Conservation (phyloP, 2,888 invertebrate genomes). For the Orchesella flavescens region DNA sequence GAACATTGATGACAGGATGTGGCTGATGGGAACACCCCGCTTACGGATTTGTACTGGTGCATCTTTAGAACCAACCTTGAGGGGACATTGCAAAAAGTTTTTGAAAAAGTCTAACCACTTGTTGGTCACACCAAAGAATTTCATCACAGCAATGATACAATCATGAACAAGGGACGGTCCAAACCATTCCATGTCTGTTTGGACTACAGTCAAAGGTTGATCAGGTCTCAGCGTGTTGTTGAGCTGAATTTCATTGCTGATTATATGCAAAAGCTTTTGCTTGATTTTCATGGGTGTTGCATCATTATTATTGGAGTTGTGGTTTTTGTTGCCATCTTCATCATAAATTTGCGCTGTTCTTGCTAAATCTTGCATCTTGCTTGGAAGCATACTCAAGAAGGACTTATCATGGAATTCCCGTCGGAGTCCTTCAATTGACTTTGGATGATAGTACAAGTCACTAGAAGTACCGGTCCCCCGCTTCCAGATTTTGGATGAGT, state of each 20-base stretch:
- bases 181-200: constrained; percentile 67
- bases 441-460: constrained; percentile 13
- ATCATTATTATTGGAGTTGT: not conserved
- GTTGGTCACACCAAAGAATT: constrained; percentile 53
- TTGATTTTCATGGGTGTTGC: constrained; percentile 54
- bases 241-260: constrained; percentile 63
- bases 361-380: constrained; percentile 35
- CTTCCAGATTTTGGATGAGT: constrained; percentile 63
- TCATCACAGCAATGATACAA: constrained; percentile 38
- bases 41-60: constrained; percentile 25
- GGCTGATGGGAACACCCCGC: constrained; percentile 63
- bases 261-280: constrained; percentile 59
- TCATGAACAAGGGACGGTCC: constrained; percentile 66
- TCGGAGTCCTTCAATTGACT: constrained; percentile 54
- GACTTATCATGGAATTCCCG: constrained; percentile 41
- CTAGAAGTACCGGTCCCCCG: constrained; percentile 25
- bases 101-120: constrained; percentile 61
- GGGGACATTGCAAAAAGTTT: constrained; percentile 52
- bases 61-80: constrained; percentile 16
- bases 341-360: constrained; percentile 19
- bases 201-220: constrained; percentile 51
- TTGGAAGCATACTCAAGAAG: constrained; percentile 59
- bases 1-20: constrained; percentile 54
- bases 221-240: constrained; percentile 53
- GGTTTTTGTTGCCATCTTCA: constrained; percentile 1